These are phyloP conservation scores for Megalonaias nervosa DNA, from an alignment of 1,140 invertebrate genomes.

Conservation along the genomic window DNA sequence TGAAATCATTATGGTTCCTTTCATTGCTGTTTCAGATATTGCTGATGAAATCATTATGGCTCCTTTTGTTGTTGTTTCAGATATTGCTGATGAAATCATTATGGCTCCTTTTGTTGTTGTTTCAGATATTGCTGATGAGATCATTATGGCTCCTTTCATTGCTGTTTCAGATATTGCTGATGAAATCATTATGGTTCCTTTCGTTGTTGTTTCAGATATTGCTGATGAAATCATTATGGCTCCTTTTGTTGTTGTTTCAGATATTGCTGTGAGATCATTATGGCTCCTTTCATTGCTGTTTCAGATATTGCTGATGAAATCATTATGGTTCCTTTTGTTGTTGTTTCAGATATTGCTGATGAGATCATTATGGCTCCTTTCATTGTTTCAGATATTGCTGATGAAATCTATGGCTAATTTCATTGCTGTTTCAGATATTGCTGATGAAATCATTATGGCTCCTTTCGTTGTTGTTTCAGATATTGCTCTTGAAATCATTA, in stretches of 20 bases:
- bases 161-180: conserved; percentile 43
- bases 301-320: conserved; percentile 53
- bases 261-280: conserved; percentile 68
- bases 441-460: too few relatives aligned
- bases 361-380: conserved; percentile 72
- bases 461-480: too few relatives aligned
- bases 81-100: conserved; percentile 67
- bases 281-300: too few relatives aligned
- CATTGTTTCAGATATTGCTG: conserved; percentile 43
- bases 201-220: conserved; percentile 35
- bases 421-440: too few relatives aligned
- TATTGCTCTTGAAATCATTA: too few relatives aligned
- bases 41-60: conserved; percentile 70
- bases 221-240: conserved; percentile 70
- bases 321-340: too few relatives aligned
- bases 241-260: conserved; percentile 33
- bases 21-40: conserved; percentile 36
- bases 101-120: too few relatives aligned
- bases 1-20: conserved; percentile 72
- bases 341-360: conserved; percentile 42
- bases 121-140: conserved; percentile 49
- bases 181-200: conserved; percentile 72
- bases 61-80: conserved; percentile 33
- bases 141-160: too few relatives aligned
- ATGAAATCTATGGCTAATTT: too few relatives aligned